Conservation (phyloP, 1,140 invertebrate species). For the Lepidotrigona ventralis region DNA sequence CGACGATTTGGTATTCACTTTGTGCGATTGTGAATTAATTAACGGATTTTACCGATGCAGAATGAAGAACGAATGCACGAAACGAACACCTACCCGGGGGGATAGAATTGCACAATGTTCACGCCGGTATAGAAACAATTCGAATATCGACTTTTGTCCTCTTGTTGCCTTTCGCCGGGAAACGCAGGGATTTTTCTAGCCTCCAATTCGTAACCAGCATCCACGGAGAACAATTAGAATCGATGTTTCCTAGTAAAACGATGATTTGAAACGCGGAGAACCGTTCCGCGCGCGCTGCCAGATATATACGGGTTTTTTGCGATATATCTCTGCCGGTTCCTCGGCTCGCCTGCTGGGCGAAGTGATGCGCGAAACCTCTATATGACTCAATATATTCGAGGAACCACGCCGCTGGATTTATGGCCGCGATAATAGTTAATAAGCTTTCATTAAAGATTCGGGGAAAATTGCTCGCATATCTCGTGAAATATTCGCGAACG, state of each 20-base stretch:
- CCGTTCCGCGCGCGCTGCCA: neutral
- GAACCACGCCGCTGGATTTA: conserved; percentile 34
- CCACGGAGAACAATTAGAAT: conserved; percentile 12
- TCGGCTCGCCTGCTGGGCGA: too few relatives aligned
- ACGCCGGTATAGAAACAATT: neutral
- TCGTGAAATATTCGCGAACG: conserved; percentile 54
- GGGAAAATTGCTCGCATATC: conserved; percentile 67
- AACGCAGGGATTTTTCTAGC: neutral
- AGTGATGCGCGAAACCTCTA: neutral
- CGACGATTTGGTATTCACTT: conserved; percentile 38
- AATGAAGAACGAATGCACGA: conserved; percentile 9
- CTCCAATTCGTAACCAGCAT: neutral
- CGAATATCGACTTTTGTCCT: neutral
- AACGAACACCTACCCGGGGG: neutral
- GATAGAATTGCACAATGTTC: neutral
- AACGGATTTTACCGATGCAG: conserved; percentile 32
- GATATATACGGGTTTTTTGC: conserved; percentile 8
- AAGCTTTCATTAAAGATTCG: conserved; percentile 65
- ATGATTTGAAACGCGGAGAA: conserved; percentile 15
- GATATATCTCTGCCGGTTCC: neutral
- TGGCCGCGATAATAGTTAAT: conserved; percentile 42
- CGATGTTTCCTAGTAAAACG: conserved; percentile 2
- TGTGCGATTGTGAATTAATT: conserved; percentile 50
- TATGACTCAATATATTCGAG: conserved; percentile 33
- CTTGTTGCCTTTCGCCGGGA: neutral